Conservation (phyloP, 37 sponge, comb jelly and placozoan genomes). For the Agelas oroides region DNA sequence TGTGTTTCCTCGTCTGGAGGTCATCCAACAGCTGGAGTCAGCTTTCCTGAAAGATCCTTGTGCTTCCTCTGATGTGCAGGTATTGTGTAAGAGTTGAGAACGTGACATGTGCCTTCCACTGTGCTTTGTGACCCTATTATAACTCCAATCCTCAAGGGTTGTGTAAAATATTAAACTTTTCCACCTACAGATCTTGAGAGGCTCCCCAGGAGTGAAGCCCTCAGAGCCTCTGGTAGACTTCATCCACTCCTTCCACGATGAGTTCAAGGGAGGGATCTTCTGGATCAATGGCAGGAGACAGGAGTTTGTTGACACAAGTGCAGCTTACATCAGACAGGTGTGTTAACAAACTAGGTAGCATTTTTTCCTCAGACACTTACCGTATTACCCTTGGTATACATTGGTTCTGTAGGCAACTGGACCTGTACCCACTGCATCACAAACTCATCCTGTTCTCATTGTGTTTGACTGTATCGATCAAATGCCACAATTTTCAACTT, state of each 20-base stretch:
- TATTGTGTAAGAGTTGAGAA: not conserved
- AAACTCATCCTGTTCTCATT: no score
- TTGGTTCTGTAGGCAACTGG: not conserved
- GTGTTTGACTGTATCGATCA: no score
- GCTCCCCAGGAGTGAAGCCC: slow-evolving; percentile 27
- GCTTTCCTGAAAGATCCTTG: slow-evolving; percentile 24
- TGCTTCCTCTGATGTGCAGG: slow-evolving; percentile 56
- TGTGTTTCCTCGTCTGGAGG: slow-evolving; percentile 63
- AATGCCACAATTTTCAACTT: not conserved
- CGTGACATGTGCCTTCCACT: no score
- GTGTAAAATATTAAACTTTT: no score
- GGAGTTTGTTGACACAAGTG: not conserved
- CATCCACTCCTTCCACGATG: slow-evolving; percentile 6
- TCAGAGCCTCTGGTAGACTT: slow-evolving; percentile 55
- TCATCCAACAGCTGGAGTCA: slow-evolving; percentile 52
- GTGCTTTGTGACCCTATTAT: no score
- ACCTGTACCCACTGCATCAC: no score
- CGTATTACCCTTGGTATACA: no score
- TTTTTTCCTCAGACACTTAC: no score
- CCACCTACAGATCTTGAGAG: no score
- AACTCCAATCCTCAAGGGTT: no score
- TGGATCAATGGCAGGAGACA: slow-evolving; percentile 12
- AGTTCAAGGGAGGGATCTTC: slow-evolving; percentile 63
- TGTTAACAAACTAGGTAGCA: not conserved
- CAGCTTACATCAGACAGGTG: not conserved